These are phyloP conservation scores for Athene noctua DNA, from an alignment of 2,113 vertebrate genomes.

Conservation along the genomic window DNA sequence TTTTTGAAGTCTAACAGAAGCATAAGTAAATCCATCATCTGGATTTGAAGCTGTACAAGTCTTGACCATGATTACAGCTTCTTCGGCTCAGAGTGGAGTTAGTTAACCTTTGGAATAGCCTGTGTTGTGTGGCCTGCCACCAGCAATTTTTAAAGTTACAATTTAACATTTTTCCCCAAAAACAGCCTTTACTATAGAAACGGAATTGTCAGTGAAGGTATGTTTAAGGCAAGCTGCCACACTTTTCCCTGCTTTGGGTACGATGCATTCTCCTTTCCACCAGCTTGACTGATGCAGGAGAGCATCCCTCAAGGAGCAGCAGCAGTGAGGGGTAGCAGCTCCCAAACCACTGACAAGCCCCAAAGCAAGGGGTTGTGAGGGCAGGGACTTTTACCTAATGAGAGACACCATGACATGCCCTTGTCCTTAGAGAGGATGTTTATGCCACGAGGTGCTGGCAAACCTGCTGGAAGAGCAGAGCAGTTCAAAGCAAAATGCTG, in stretches of 20 bases:
- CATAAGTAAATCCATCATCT: not conserved
- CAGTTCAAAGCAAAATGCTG: not conserved
- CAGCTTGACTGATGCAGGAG: fast-evolving
- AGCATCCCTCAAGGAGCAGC: not conserved
- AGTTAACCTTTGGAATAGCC: not conserved
- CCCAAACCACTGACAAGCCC: not conserved
- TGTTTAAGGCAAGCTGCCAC: not conserved
- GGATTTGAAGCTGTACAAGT: not conserved
- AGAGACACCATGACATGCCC: not conserved
- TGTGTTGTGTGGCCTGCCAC: not conserved
- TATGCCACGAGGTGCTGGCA: fast-evolving
- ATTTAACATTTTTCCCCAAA: fast-evolving
- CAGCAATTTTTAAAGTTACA: not conserved
- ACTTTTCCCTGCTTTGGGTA: not conserved
- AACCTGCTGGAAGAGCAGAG: not conserved
- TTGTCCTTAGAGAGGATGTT: not conserved
- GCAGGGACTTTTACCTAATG: not conserved
- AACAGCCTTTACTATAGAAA: not conserved
- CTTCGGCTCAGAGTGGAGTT: not conserved
- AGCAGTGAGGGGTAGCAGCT: not conserved
- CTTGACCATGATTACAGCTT: not conserved
- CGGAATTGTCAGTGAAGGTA: not conserved
- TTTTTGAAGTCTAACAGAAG: not conserved
- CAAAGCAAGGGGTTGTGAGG: fast-evolving
- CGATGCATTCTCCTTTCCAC: not conserved